Percentiles rank a stretch among this genome's conserved stretches.
phyloP scores from a whole-genome alignment of 2,113 vertebrate genomes.

The Oreamnos americanus region DNA sequence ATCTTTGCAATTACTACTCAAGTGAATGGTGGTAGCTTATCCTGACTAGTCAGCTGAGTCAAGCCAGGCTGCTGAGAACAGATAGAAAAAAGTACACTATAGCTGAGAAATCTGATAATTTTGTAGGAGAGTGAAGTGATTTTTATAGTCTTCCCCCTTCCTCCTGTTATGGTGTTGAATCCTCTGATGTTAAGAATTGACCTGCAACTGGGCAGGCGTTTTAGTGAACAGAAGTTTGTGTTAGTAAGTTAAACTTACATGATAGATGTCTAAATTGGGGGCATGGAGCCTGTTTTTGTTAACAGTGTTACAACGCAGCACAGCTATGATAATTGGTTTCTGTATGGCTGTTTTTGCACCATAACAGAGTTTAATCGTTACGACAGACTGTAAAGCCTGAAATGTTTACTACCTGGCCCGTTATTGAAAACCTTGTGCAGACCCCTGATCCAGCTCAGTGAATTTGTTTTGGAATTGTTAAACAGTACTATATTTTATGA shows the following conservation, averaged over 20 bases:
- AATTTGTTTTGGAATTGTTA: neutral
- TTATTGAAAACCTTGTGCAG: neutral
- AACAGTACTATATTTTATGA: neutral
- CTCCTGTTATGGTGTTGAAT: neutral
- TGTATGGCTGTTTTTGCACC: neutral
- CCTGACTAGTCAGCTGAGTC: neutral
- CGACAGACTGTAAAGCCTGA: neutral
- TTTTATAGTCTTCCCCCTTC: neutral
- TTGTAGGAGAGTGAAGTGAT: neutral
- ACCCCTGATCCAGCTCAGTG: neutral
- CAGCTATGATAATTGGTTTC: neutral
- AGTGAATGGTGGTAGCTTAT: constrained; percentile 15
- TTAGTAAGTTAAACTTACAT: neutral
- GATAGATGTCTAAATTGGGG: neutral
- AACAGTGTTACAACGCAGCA: neutral
- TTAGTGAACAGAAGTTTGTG: neutral
- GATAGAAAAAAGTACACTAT: neutral
- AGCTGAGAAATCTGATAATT: neutral
- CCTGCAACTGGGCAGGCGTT: neutral
- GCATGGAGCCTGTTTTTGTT: neutral
- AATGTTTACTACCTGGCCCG: neutral
- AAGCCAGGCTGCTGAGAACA: neutral
- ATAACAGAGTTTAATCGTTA: neutral
- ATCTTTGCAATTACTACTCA: neutral
- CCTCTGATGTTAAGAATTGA: neutral